phyloP scores from a whole-genome alignment of 2,797 vertebrate genomes.

The Macroramphosus scolopax region DNA sequence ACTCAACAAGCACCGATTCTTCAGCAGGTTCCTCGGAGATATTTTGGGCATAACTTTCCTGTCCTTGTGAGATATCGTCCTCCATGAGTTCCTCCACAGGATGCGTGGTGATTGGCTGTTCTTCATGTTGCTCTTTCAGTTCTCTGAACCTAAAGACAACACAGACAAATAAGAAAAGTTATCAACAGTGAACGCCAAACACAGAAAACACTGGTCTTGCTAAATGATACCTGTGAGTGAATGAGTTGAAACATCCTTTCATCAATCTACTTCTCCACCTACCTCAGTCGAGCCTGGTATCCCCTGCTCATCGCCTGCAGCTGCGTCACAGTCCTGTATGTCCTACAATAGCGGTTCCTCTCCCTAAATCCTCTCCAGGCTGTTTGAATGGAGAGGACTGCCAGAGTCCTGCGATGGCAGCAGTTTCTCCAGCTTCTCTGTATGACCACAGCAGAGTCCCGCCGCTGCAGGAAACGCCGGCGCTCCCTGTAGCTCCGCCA shows the following conservation, averaged over 20 bases:
- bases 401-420: slow-evolving; percentile 55
- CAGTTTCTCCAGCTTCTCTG: slow-evolving; percentile 85
- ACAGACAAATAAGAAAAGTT: slow-evolving; percentile 1
- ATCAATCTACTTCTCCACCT: slow-evolving; percentile 13
- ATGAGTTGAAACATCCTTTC: background rate
- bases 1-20: slow-evolving; percentile 4
- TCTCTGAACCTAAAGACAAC: slow-evolving; percentile 75
- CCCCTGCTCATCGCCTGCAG: slow-evolving; percentile 85
- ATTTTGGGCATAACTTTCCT: slow-evolving; percentile 10
- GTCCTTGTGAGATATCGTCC: slow-evolving; percentile 22
- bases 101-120: slow-evolving; percentile 53
- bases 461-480: slow-evolving; percentile 77
- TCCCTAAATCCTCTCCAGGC: slow-evolving; percentile 82
- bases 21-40: slow-evolving; percentile 13
- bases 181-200: background rate
- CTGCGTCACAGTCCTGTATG: slow-evolving; percentile 59
- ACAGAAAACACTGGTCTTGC: too few relatives aligned
- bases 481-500: slow-evolving; percentile 85
- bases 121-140: slow-evolving; percentile 76
- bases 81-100: slow-evolving; percentile 17
- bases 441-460: slow-evolving; percentile 77
- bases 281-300: slow-evolving; percentile 85
- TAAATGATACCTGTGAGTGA: too few relatives aligned
- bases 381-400: slow-evolving; percentile 82
- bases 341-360: slow-evolving; percentile 65